Base-by-base conservation (phyloP, 2,113 vertebrate species). In the Micronisus gabar region DNA sequence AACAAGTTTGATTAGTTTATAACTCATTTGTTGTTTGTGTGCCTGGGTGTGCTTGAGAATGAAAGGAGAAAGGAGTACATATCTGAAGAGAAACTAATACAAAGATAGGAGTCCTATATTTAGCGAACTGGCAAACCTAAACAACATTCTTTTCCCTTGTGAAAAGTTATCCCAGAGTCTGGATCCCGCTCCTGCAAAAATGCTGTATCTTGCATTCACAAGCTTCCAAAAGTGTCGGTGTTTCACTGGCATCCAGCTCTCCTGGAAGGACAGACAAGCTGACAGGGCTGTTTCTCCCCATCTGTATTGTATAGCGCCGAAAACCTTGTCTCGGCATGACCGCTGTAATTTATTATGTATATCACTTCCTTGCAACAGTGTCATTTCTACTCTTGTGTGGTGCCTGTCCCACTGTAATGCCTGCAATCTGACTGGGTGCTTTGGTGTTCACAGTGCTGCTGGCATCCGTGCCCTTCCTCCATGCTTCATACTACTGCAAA, bases 1-100 rank as follows among this genome's bases (percentile, higher is more conserved):
- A 97, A 90, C 97, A 92, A 96, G 96, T 95, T 83, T 74, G 92
- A 96, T 96, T 95, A 93, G 67, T 96, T 93, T 96, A 70, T 66
- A 83, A 76, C 71, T 95, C 45, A 16, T 74, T 88, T 96, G 85
- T 21, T 96, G 93, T 95, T 96, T 97, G 70, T 95, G 30, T 85
- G 79, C 59, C 62, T 90, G 92, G 79, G 74, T 70, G 74, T 93
- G 90, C 87, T 96, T 90, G 63, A 76, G 74, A 96, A 75, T 53
- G 87, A 88, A 88, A 68, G 47, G 48, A 93, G 71, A 78, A 86
- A 76, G 63, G 15, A 96, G 23, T 66, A 66, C 2, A 0, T 62
- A 36, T 83, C 76, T 74, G 16, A 74, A 89, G 62, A 96, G 71
- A 90, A 96, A 74, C 79, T 62, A 59, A 30, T 21, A 79, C 45